phyloP scores from a whole-genome alignment of 2,797 vertebrate genomes.

The Anguilla marmorata region DNA sequence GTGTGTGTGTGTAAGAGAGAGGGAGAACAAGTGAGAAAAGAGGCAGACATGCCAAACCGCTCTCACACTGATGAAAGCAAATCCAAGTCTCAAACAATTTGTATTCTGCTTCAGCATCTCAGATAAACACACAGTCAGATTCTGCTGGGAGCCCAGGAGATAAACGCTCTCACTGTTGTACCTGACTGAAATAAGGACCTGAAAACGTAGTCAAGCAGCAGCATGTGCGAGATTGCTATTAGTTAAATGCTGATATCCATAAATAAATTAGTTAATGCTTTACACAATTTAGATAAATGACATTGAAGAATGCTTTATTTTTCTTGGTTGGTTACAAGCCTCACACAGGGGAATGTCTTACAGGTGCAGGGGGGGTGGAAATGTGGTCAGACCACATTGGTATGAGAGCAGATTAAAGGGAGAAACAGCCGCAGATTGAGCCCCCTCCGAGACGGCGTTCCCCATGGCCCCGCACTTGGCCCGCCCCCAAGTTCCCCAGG shows the following conservation, averaged over 20 bases:
- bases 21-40: not conserved
- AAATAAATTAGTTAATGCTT: not conserved
- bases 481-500: not conserved
- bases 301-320: not conserved
- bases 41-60: conserved; percentile 13
- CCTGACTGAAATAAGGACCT: conserved; percentile 17
- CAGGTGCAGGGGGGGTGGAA: not conserved
- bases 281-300: not conserved
- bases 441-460: not conserved
- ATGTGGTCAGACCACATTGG: not conserved
- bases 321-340: not conserved
- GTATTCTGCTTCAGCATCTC: not conserved
- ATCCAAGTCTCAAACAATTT: conserved; percentile 20
- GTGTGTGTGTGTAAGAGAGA: not conserved
- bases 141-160: conserved; percentile 8
- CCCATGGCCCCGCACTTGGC: not conserved
- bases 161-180: not conserved
- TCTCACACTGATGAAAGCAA: not conserved
- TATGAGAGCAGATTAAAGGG: not conserved
- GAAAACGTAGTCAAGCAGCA: not conserved
- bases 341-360: not conserved
- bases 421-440: not conserved
- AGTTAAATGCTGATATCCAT: not conserved
- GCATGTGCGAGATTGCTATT: not conserved
- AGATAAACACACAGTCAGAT: conserved; percentile 11